Conservation (phyloP, 2,888 invertebrate species). For the Limnephilus marmoratus region DNA sequence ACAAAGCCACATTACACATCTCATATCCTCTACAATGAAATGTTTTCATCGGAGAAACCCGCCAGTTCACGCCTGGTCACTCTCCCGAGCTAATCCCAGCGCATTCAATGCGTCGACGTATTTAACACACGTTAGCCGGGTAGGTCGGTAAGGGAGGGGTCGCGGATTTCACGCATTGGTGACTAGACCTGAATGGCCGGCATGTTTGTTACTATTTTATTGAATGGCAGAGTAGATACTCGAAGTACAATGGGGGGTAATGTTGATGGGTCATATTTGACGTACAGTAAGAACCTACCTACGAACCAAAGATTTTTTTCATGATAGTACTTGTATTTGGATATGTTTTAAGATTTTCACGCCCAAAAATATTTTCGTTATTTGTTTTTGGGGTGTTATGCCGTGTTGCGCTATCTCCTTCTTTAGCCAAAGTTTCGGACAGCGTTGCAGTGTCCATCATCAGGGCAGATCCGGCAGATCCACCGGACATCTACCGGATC, state of each 20-base stretch:
- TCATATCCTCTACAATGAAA: neutral
- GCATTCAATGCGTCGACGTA: neutral
- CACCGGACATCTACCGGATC: too few relatives aligned
- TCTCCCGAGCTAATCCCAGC: neutral
- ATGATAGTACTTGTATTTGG: too few relatives aligned
- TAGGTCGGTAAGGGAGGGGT: neutral
- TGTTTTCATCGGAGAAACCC: neutral
- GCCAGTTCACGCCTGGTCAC: neutral
- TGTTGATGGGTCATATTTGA: neutral
- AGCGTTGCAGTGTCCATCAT: too few relatives aligned
- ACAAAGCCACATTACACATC: conserved; percentile 5
- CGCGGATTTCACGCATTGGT: conserved; percentile 27
- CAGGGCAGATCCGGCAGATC: too few relatives aligned
- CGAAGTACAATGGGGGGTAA: neutral
- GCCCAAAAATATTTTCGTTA: too few relatives aligned
- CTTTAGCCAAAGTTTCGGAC: too few relatives aligned
- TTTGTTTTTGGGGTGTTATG: too few relatives aligned
- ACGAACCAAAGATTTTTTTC: neutral
- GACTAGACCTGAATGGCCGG: conserved; percentile 7
- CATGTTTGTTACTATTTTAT: neutral
- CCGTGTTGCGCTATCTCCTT: too few relatives aligned
- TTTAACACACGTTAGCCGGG: conserved; percentile 2
- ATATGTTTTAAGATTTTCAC: too few relatives aligned
- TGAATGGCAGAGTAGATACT: neutral
- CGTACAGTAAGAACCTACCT: neutral